Percentiles rank a stretch among this genome's conserved stretches.
Evolutionary conservation across 2,113 vertebrate species (phyloP).

Genomic region (Mobula birostris): DNA sequence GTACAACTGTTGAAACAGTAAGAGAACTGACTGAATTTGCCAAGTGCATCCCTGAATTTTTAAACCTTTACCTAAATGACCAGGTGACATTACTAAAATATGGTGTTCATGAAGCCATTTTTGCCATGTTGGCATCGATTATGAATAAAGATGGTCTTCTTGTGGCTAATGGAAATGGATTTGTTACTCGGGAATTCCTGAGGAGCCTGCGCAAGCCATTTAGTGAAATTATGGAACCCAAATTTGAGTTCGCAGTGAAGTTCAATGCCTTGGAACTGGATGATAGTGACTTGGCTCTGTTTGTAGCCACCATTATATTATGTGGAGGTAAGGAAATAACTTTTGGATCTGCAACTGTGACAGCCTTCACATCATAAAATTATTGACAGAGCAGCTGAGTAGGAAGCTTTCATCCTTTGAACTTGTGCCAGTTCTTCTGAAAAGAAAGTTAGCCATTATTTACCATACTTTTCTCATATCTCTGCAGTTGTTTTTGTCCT

Average conservation of each 20-base stretch:
- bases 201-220: constrained; percentile 92
- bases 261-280: constrained; percentile 95
- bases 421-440: neutral
- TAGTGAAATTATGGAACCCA: constrained; percentile 93
- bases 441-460: neutral
- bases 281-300: constrained; percentile 95
- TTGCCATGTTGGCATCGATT: constrained; percentile 93
- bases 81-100: constrained; percentile 97
- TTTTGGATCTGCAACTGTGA: neutral
- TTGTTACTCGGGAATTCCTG: constrained; percentile 92
- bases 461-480: neutral
- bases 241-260: constrained; percentile 96
- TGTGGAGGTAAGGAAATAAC: constrained; percentile 78
- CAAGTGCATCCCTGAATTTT: constrained; percentile 92
- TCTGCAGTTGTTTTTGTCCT: neutral
- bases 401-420: neutral
- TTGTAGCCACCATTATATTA: constrained; percentile 93
- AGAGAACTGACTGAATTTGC: constrained; percentile 94
- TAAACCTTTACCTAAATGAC: constrained; percentile 88
- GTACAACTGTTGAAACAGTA: constrained; percentile 90
- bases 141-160: constrained; percentile 97
- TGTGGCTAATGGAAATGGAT: constrained; percentile 89
- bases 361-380: neutral
- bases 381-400: neutral
- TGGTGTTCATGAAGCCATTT: constrained; percentile 93